Evolutionary conservation across 2,797 vertebrate genomes (phyloP).

Genomic region (Pipistrellus pipistrellus): DNA sequence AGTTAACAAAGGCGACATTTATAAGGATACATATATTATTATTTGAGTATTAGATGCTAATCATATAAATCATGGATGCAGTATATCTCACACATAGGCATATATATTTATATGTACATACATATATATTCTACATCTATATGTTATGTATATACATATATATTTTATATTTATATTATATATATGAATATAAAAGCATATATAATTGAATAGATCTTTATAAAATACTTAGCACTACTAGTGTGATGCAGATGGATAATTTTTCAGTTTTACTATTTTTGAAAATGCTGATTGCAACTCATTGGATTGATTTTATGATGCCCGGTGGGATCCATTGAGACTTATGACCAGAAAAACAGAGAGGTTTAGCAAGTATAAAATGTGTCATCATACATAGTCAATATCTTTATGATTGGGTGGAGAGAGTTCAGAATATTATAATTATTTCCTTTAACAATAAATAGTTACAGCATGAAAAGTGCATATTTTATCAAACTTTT

Average conservation of each 20-base stretch:
- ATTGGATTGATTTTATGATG: conserved; percentile 8
- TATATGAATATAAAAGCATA: not conserved
- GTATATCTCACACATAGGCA: not conserved
- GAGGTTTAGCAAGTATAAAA: not conserved
- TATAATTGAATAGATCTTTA: not conserved
- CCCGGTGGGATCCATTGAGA: not conserved
- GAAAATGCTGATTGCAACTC: not conserved
- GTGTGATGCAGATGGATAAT: not conserved
- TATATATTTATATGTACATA: too few relatives aligned
- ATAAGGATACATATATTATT: not conserved
- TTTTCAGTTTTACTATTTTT: not conserved
- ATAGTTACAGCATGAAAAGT: not conserved
- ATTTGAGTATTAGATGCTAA: not conserved
- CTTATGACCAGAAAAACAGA: not conserved
- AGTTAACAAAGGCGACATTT: not conserved
- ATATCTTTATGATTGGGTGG: not conserved
- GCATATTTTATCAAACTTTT: not conserved
- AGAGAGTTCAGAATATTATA: not conserved
- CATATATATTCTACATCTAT: not conserved
- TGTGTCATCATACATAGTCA: not conserved
- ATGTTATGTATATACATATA: not conserved
- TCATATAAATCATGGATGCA: not conserved
- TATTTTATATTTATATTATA: not conserved
- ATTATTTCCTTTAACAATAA: not conserved
- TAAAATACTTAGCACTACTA: not conserved